These are phyloP conservation scores for Rhodeus uyekii DNA, from an alignment of 2,797 vertebrate genomes.

Conservation along the genomic window DNA sequence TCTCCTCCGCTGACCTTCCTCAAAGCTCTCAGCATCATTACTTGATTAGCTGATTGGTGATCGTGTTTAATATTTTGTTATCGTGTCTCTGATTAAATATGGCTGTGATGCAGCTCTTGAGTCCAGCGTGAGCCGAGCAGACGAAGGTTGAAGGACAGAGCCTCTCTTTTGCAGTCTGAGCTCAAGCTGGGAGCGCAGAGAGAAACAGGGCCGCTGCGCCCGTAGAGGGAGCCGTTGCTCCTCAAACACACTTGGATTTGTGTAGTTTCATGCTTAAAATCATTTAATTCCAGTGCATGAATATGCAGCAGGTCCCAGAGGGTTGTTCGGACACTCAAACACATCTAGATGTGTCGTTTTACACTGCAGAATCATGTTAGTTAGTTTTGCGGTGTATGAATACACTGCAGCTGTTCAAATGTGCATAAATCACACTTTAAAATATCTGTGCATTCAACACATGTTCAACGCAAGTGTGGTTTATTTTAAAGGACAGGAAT, in stretches of 20 bases:
- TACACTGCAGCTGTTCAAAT: background rate
- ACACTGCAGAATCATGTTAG: background rate
- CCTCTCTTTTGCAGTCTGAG: background rate
- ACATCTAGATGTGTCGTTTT: background rate
- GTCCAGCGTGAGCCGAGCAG: slow-evolving; percentile 10
- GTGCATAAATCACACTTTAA: too few relatives aligned
- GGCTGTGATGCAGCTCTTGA: slow-evolving; percentile 33
- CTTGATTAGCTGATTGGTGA: slow-evolving; percentile 60
- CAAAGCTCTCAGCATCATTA: slow-evolving; percentile 55
- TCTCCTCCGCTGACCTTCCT: slow-evolving; percentile 45
- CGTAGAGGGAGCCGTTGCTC: slow-evolving; percentile 37
- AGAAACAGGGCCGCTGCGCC: too few relatives aligned
- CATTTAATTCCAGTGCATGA: background rate
- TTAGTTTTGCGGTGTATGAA: background rate
- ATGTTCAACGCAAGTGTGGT: background rate
- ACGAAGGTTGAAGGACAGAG: slow-evolving; percentile 10
- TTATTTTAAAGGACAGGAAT: background rate
- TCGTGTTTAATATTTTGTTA: slow-evolving; percentile 55
- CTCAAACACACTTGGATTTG: background rate
- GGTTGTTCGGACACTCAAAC: background rate
- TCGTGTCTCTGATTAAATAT: slow-evolving; percentile 55
- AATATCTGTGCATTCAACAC: background rate
- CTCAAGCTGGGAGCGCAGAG: too few relatives aligned
- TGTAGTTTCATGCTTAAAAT: too few relatives aligned
- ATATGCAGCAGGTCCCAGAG: background rate